A percentile compares a stretch with the other conserved stretches of the same genome.
These are phyloP conservation scores for Medauroidea extradentata DNA, from an alignment of 1,140 invertebrate genomes.

Conservation along the genomic window DNA sequence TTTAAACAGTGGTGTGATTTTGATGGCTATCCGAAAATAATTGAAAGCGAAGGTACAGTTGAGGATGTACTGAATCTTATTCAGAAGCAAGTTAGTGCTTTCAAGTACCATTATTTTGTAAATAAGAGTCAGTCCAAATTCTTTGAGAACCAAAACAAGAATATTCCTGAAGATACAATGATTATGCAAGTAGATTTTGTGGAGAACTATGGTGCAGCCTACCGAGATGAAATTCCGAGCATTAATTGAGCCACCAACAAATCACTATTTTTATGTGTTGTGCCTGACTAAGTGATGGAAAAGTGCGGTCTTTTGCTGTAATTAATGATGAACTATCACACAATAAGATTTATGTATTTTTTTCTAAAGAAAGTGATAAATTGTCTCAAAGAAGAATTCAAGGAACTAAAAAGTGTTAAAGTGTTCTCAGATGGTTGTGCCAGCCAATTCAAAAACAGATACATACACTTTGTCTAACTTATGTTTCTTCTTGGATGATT, in stretches of 20 bases:
- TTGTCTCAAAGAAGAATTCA: neutral
- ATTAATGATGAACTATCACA: conserved; percentile 1
- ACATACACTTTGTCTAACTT: conserved; percentile 31
- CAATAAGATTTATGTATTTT: neutral
- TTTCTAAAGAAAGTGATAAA: conserved; percentile 1
- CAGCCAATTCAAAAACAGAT: conserved; percentile 31
- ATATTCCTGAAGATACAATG: neutral
- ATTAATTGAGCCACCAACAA: conserved; percentile 24
- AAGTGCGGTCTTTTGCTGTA: neutral
- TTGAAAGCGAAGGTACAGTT: no score
- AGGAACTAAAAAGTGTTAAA: conserved; percentile 1
- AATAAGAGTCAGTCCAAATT: neutral
- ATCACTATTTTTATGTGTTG: conserved; percentile 18
- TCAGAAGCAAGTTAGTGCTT: no score
- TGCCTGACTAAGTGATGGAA: conserved; percentile 1
- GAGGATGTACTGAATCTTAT: no score
- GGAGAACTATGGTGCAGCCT: neutral
- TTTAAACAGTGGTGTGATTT: no score
- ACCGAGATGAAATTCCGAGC: neutral
- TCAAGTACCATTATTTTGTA: no score
- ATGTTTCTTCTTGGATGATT: conserved; percentile 23
- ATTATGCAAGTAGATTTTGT: neutral
- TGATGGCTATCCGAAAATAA: no score
- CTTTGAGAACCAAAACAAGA: neutral
- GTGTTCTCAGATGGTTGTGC: conserved; percentile 27